phyloP scores from a whole-genome alignment of 2,113 vertebrate genomes.

The Ivindomyrus marchei region DNA sequence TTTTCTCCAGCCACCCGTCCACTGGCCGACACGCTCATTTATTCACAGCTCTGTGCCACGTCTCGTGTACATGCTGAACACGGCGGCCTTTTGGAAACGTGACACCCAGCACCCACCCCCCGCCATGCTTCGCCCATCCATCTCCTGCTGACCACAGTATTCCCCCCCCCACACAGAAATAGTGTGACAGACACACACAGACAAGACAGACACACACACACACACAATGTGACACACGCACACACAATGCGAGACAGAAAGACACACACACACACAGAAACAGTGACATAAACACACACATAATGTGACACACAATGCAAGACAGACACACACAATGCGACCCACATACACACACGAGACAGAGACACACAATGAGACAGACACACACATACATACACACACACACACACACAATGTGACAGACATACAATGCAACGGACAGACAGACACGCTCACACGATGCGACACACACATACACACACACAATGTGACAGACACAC shows the following conservation, averaged over 20 bases:
- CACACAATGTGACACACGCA: too few species aligned
- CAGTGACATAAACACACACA: too few species aligned
- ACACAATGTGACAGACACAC: too few species aligned
- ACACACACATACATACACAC: too few species aligned
- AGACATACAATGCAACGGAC: not conserved
- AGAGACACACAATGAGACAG: too few species aligned
- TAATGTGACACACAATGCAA: not conserved
- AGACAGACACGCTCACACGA: not conserved
- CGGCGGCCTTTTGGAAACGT: slow-evolving; percentile 37
- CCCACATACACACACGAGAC: too few species aligned
- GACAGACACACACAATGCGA: slow-evolving; percentile 9
- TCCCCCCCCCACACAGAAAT: slow-evolving; percentile 30
- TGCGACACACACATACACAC: too few species aligned
- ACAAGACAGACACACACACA: not conserved
- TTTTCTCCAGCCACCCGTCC: not conserved
- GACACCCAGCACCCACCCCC: slow-evolving; percentile 47
- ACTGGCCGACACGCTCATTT: not conserved
- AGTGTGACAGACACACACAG: slow-evolving; percentile 14
- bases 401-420: too few species aligned
- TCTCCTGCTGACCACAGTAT: slow-evolving; percentile 58
- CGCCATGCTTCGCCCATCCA: slow-evolving; percentile 38
- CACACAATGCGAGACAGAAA: too few species aligned
- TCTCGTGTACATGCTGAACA: not conserved
- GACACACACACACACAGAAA: too few species aligned
- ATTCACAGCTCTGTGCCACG: not conserved